Base-by-base conservation (phyloP, 2,113 vertebrate species). In the Vulpes vulpes region DNA sequence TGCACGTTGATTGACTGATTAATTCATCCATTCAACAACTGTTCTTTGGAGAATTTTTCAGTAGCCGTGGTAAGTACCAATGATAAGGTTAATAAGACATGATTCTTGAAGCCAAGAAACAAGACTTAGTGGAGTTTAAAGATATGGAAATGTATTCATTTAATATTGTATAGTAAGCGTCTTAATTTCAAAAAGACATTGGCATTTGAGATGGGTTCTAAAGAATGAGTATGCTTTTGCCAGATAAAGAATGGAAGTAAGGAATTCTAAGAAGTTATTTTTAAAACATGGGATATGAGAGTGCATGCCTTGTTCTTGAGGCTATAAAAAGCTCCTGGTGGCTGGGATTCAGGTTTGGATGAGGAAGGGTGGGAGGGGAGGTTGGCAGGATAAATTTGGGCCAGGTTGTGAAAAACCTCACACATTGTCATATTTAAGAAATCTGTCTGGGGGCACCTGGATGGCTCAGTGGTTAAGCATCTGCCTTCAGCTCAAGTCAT, bases 31-130 rank as follows among this genome's bases (percentile, higher is more conserved):
- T 89, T 82, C 43, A 74, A 20, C 53, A 82, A 81, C 49, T 78
- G 8, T 81, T 94, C 65, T 93, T 93, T 82, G 53, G 93, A 92
- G n/a, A 65, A 74, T 65, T 96, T 74, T 89, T 96, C 8, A 83
- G 32, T 79, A 59, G 22, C 10, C 94, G 30, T 78, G 35, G 7
- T 80, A 95, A 67, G 2, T 91, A 32, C 73, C 94, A 5, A 19
- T 96, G 92, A 92, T 81, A 85, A 76, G 91, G 55, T 92, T 92
- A 80, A 11, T 84, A 85, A 95, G 49, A 76, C 30, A 67, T 90
- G 53, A 88, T 71, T 23, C 89, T 92, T 82, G 43, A 53, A 73
- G 38, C 4, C n/a, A 92, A 91, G 73, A 96, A 95, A 49, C 12
- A 93, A 60, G 11, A 60, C 94, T 55, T 69, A 80, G 11, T 95